Conservation (phyloP, 2,888 invertebrate species). For the Teleiodes luculella region DNA sequence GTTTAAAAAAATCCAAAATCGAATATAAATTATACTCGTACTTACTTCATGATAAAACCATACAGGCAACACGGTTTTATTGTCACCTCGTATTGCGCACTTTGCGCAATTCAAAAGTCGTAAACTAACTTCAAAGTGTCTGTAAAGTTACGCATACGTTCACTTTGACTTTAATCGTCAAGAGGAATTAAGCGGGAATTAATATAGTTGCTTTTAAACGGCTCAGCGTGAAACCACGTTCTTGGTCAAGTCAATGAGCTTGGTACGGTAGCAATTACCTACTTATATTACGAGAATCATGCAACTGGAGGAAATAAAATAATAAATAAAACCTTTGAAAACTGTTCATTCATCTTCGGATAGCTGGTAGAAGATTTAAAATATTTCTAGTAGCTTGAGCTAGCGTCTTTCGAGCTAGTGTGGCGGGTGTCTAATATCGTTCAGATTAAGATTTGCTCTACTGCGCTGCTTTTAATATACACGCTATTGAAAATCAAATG, state of each 20-base stretch:
- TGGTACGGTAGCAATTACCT: background rate
- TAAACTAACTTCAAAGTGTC: background rate
- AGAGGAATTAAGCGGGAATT: background rate
- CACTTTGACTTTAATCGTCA: conserved; percentile 1
- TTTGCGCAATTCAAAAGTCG: background rate
- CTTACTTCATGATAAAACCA: background rate
- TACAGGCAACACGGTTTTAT: background rate
- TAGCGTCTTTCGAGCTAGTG: too few relatives aligned
- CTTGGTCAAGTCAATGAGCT: background rate
- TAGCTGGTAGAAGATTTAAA: too few relatives aligned
- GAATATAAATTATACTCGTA: background rate
- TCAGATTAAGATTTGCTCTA: too few relatives aligned
- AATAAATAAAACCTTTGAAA: too few relatives aligned
- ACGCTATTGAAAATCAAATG: too few relatives aligned
- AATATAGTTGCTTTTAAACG: conserved; percentile 6
- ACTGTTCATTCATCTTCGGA: too few relatives aligned
- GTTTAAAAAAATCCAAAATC: background rate
- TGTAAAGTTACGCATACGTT: conserved; percentile 6
- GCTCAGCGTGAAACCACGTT: background rate
- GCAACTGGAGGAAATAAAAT: too few relatives aligned
- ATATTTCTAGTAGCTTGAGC: too few relatives aligned
- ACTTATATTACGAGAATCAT: too few relatives aligned
- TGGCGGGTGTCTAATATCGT: too few relatives aligned
- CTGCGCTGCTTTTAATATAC: too few relatives aligned
- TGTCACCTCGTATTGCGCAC: background rate